Evolutionary conservation across 2,113 vertebrate genomes (phyloP), one percentile per base, ranked within the genome.

Genomic region (Chamaea fasciata): DNA sequence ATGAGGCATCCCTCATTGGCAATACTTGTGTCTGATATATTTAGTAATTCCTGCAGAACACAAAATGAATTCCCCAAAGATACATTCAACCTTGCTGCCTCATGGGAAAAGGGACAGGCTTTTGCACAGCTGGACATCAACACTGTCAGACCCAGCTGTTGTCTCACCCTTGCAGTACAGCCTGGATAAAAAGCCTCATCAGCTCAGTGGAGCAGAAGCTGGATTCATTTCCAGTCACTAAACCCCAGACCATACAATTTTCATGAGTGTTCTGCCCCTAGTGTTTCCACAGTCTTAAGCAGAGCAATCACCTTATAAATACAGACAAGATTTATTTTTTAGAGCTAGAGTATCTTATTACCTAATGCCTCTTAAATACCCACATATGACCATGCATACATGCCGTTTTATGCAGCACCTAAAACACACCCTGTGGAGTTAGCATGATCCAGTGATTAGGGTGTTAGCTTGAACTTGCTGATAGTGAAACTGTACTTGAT

Each of bases 31-130:
- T 71, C 91, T 80, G 82, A 95, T 5, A 22, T 87, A 95, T 70
- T 95, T 67, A 75, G 90, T 84, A 90, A 91, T 35, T 70, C 59
- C 90, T 52, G 67, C 20, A 89, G 80, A 96, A 94, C 50, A 42
- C 37, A 59, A 64, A 91, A 73, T 35, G 11, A 84, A 87, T 46
- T 80, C 53, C 63, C 78, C 19, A 35, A 69, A 75, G 26, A 44
- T 19, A 70, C 0, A 5, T 19, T 75, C 41, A 82, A 83, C 53
- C 22, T 76, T 28, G 69, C 56, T 74, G 41, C 35, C 53, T 22
- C 49, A n/a, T 55, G 8, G 44, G 87, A 87, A 83, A 53, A 93
- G 53, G n/a, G 47, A 74, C 31, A 68, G 53, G 26, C 14, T 65
- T 95, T 89, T 64, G 71, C 79, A 87, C 17, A 78, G 63, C 23